These are phyloP conservation scores for Ceramica pisi DNA, from an alignment of 2,888 invertebrate genomes.

Conservation along the genomic window DNA sequence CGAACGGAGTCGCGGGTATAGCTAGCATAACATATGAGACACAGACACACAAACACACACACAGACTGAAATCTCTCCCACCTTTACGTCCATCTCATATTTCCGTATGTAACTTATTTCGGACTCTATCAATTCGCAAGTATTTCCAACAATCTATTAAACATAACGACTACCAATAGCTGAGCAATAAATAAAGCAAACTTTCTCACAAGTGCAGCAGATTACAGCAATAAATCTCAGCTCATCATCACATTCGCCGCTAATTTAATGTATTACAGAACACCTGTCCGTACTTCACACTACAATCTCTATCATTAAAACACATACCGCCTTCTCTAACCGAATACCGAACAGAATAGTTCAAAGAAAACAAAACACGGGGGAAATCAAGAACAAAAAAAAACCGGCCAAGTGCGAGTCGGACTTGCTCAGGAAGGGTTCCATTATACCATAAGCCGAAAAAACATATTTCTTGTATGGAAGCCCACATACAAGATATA, in stretches of 20 bases:
- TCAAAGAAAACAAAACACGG: slow-evolving; percentile 43
- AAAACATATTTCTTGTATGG: too few relatives aligned
- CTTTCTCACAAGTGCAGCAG: slow-evolving; percentile 36
- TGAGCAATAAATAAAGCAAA: slow-evolving; percentile 34
- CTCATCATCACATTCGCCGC: slow-evolving; percentile 48
- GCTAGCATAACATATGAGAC: too few relatives aligned
- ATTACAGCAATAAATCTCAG: slow-evolving; percentile 47
- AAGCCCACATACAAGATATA: too few relatives aligned
- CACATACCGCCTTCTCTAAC: slow-evolving; percentile 44
- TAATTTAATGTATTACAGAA: slow-evolving; percentile 34
- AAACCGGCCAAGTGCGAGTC: too few relatives aligned
- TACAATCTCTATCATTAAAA: slow-evolving; percentile 23
- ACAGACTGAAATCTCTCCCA: too few relatives aligned
- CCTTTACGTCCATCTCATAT: too few relatives aligned
- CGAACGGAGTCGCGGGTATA: too few relatives aligned
- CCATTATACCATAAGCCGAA: too few relatives aligned
- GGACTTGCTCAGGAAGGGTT: too few relatives aligned
- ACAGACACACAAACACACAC: too few relatives aligned
- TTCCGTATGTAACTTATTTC: too few relatives aligned
- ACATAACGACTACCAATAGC: slow-evolving; percentile 1
- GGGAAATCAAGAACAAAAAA: slow-evolving; percentile 28
- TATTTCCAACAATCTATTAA: neutral
- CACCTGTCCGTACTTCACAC: slow-evolving; percentile 37
- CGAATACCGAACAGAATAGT: slow-evolving; percentile 47
- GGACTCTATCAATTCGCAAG: neutral